phyloP scores from a whole-genome alignment of 2,888 invertebrate species.

The Chloroclysta siterata region DNA sequence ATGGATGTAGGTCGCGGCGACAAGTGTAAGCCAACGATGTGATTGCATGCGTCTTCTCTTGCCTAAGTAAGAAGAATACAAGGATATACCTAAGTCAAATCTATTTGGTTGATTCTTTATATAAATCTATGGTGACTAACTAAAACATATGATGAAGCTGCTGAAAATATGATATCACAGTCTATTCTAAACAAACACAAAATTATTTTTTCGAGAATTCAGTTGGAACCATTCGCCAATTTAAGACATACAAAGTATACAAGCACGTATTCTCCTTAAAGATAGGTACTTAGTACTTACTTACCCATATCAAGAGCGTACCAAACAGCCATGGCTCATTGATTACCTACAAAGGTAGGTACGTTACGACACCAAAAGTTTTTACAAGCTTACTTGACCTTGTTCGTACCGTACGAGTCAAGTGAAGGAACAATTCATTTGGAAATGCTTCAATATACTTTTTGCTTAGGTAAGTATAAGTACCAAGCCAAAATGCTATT shows the following conservation, averaged over 20 bases:
- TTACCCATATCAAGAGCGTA: conserved; percentile 15
- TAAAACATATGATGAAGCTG: no score
- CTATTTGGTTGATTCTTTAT: not conserved
- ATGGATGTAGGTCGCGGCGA: conserved; percentile 74
- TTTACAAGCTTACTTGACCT: conserved; percentile 55
- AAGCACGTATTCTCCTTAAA: not conserved
- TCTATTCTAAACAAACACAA: no score
- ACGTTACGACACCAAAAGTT: conserved; percentile 42
- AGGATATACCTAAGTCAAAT: not conserved
- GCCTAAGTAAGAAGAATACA: conserved; percentile 24
- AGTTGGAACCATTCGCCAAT: not conserved
- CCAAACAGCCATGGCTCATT: conserved; percentile 33
- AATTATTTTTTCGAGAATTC: no score
- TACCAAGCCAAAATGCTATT: conserved; percentile 61
- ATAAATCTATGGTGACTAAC: not conserved
- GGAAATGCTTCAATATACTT: conserved; percentile 61
- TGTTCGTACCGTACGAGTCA: conserved; percentile 48
- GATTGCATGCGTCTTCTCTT: conserved; percentile 29
- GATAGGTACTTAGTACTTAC: not conserved
- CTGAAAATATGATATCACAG: no score
- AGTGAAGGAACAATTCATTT: conserved; percentile 58
- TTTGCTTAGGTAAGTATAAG: conserved; percentile 61
- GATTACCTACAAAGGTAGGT: conserved; percentile 32
- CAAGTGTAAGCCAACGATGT: conserved; percentile 66
- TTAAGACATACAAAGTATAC: not conserved